phyloP scores from a whole-genome alignment of 2,888 invertebrate genomes.

The Automeris io region DNA sequence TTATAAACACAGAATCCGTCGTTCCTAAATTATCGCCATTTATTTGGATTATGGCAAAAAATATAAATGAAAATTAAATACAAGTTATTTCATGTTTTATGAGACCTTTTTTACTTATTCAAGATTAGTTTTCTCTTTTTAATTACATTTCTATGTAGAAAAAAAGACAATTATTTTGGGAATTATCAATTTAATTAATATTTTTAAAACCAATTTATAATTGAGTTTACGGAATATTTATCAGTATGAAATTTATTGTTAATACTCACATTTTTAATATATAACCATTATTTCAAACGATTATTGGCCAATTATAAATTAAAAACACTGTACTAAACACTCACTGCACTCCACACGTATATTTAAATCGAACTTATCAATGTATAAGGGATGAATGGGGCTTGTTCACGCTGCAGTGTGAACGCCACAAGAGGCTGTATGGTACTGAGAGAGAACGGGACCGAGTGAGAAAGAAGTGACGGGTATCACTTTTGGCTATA shows the following conservation, averaged over 20 bases:
- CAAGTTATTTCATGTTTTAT: too few species aligned
- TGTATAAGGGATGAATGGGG: slow-evolving; percentile 14
- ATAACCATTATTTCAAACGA: slow-evolving; percentile 21
- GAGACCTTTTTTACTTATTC: too few species aligned
- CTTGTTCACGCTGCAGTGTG: slow-evolving; percentile 27
- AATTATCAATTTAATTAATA: too few species aligned
- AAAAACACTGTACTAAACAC: slow-evolving; percentile 33
- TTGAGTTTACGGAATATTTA: too few species aligned
- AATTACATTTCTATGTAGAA: too few species aligned
- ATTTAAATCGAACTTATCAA: slow-evolving; percentile 3
- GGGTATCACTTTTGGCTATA: slow-evolving; percentile 33
- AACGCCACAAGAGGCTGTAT: slow-evolving; percentile 59
- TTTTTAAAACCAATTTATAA: too few species aligned
- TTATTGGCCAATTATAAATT: slow-evolving; percentile 25
- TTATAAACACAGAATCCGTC: background rate
- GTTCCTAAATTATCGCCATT: too few species aligned
- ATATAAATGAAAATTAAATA: too few species aligned
- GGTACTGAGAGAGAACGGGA: slow-evolving; percentile 53
- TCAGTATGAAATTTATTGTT: background rate
- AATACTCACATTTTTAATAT: slow-evolving; percentile 38
- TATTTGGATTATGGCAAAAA: too few species aligned
- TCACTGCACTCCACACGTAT: slow-evolving; percentile 60
- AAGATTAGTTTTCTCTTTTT: too few species aligned
- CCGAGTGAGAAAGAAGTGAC: slow-evolving; percentile 47
- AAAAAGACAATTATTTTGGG: too few species aligned